Evolutionary conservation across 2,888 invertebrate species (phyloP), one percentile per base, ranked within the genome.

Genomic region (Nematopogon swammerdamellus): DNA sequence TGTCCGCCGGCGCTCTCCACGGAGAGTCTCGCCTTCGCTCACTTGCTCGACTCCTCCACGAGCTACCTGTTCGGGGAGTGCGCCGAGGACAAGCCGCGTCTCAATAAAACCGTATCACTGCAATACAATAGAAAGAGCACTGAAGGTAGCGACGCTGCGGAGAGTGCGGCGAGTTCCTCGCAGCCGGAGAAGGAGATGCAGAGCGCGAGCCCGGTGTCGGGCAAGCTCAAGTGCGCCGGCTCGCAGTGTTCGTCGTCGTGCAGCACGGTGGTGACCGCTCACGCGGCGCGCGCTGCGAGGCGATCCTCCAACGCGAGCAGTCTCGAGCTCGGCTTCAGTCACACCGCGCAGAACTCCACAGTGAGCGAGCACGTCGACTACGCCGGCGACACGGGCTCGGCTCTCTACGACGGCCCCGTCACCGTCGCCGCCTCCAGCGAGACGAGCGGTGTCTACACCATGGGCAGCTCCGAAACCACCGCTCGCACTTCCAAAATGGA

Each of bases 221-320:
- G 75, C 58, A 83, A 82, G 60, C 72, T 76, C 25, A 79, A 87
- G 67, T 87, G 87, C 63, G 83, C 87, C 45, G 89, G 89, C 49
- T 91, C 91, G 19, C 92, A 92, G 64, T 92, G 92, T 67, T 91
- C 91, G 50, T 92, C 92, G 49, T 91, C 90, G 19, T 92, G 92
- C 64, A 92, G 92, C 62, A 92, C 92, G 30, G 91, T 92, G n/a
- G 91, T 92, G 57, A 36, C 14, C 3, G 72, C 82, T 8, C 72
- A 80, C 57, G 75, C 82, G 20, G 79, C 80, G 45, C 63, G 75
- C 18, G 77, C 71, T 52, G 70, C 80, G 11, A 83, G 88, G 57
- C 80, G 88, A 59, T 82, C 88, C 53, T 91, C 91, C 19, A 89
- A 91, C 44, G 87, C 87, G 48, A 91, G 91, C 57, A 92, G 92